A percentile compares a stretch with the other conserved stretches of the same genome.
Evolutionary conservation across 2,888 invertebrate species (phyloP).

Genomic region (Dryococelus australis): DNA sequence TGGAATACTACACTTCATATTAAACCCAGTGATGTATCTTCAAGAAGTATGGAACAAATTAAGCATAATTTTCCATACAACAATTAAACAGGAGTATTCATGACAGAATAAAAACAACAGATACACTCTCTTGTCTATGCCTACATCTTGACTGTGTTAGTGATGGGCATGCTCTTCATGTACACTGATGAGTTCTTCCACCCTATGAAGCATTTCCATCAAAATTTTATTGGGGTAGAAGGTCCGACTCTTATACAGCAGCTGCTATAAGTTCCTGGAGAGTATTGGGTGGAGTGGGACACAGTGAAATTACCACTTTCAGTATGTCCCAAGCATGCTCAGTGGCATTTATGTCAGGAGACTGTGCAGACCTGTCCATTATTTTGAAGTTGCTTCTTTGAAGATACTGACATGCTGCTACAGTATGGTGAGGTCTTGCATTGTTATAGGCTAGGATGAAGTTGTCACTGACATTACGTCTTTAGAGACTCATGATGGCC

Average conservation of each 20-base stretch:
- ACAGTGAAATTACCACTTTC: neutral
- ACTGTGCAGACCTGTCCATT: no score
- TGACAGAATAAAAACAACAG: neutral
- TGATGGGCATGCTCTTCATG: no score
- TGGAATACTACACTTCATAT: neutral
- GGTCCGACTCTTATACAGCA: neutral
- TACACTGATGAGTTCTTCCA: neutral
- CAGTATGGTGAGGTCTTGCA: no score
- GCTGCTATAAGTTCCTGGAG: neutral
- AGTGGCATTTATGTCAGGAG: no score
- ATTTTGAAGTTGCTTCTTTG: no score
- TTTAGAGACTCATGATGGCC: no score
- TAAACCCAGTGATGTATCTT: neutral
- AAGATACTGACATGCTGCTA: no score
- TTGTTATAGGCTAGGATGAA: no score
- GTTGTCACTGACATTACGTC: no score
- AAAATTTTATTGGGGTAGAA: neutral
- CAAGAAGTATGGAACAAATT: neutral
- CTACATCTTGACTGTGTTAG: neutral
- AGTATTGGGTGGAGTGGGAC: neutral
- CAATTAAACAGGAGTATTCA: neutral
- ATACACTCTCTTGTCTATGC: neutral
- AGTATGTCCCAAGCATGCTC: neutral
- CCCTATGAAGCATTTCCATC: neutral
- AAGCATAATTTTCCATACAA: neutral